A percentile compares a stretch with the other conserved stretches of the same genome.
Evolutionary conservation across 2,113 vertebrate genomes (phyloP).

Genomic region (Odontesthes bonariensis): DNA sequence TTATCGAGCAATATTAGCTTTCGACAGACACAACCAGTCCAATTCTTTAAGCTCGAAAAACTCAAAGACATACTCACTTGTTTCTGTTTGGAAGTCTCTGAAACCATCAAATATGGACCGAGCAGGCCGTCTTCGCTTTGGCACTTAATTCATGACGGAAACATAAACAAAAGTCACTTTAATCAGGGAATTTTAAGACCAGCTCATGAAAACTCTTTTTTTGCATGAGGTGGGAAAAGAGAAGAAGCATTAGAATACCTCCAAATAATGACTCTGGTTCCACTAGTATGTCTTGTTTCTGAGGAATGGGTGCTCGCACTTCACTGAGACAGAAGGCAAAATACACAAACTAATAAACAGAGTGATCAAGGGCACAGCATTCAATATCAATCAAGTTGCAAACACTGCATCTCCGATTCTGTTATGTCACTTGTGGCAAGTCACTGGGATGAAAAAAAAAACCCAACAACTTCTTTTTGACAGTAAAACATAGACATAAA

Average conservation of each 20-base stretch:
- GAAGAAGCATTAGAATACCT: slow-evolving; percentile 82
- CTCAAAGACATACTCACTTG: slow-evolving; percentile 85
- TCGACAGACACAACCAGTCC: not conserved
- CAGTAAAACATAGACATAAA: no score
- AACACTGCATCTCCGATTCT: not conserved
- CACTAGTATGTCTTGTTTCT: slow-evolving; percentile 98
- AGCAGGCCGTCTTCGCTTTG: slow-evolving; percentile 95
- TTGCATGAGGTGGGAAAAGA: not conserved
- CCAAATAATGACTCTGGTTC: slow-evolving; percentile 98
- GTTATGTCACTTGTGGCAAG: not conserved
- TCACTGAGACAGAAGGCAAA: slow-evolving; percentile 82
- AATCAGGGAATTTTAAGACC: not conserved
- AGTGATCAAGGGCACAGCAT: slow-evolving; percentile 13
- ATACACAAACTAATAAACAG: not conserved
- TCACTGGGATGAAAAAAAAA: not conserved
- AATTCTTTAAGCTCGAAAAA: not conserved
- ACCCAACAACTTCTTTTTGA: not conserved
- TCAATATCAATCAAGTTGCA: not conserved
- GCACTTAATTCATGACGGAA: slow-evolving; percentile 83
- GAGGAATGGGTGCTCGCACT: slow-evolving; percentile 97
- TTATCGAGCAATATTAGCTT: not conserved
- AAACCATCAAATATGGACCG: slow-evolving; percentile 99
- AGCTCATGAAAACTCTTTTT: not conserved
- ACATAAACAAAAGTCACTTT: slow-evolving; percentile 11
- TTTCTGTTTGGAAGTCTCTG: slow-evolving; percentile 99